Base-by-base conservation (phyloP, 1,140 invertebrate genomes). In the Bombus sibiricus region DNA sequence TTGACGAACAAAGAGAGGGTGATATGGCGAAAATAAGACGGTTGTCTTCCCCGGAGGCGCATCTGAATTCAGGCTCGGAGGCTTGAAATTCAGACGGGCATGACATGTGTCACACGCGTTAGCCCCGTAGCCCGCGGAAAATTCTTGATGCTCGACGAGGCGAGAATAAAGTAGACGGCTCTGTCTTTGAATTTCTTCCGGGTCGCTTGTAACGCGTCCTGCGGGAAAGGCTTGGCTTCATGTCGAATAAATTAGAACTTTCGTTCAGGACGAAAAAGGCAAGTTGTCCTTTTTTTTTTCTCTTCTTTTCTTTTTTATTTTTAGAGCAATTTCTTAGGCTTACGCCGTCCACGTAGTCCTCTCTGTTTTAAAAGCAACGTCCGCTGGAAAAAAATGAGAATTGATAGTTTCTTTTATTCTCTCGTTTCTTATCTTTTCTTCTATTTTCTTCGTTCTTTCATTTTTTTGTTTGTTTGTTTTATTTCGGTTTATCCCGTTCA, bases 181-280 rank as follows among this genome's bases (percentile, higher is more conserved):
- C 41, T 81, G 79, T 81, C 79, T 81, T 81, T 81, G 79, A 81
- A 81, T 81, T 73, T 57, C 79, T 81, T 81, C 79, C 79, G 79
- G 34, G 37, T n/a, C 79, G 66, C 68, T 71, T 81, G 53, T 47
- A 81, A 73, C 79, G 68, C 68, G 68, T 53, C 47, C 79, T 53
- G 37, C 28, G 68, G 79, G 79, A 53, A 73, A 73, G 34, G 39
- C 71, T 37, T 34, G 18, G 39, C 25, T 28, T 22, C 39, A 59
- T 62, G 64, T 75, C 81, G 81, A 76, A 83, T 83, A 83, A 83
- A 83, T 75, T 76, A 83, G 81, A 83, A 83, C 25, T 64, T 39
- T 74, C 41, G 28, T 28, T 66, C 6, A n/a, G 6, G 34, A 66
- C 64, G 32, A n/a, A 62, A 62, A 25, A 22, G 59, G 28, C 75